A percentile compares a stretch with the other conserved stretches of the same genome.
These are phyloP conservation scores for Unio pictorum DNA, from an alignment of 2,888 invertebrate species.

Conservation along the genomic window DNA sequence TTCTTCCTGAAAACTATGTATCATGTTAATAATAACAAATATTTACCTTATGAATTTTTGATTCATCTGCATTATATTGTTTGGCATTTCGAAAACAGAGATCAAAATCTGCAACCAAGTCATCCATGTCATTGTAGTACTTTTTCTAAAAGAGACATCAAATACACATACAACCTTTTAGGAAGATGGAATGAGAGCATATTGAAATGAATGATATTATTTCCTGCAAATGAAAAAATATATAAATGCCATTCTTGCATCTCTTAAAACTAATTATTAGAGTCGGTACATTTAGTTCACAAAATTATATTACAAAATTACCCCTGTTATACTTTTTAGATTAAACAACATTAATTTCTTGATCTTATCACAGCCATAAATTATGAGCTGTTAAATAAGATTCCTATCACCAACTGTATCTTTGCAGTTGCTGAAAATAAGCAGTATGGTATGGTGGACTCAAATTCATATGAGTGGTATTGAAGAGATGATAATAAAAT, in stretches of 20 bases:
- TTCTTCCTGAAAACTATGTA: background rate
- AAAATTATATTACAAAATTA: too few species aligned
- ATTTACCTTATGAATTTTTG: slow-evolving; percentile 84
- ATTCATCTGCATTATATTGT: slow-evolving; percentile 86
- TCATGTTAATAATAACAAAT: background rate
- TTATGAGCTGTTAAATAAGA: too few species aligned
- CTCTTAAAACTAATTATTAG: too few species aligned
- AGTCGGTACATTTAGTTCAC: too few species aligned
- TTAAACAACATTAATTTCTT: too few species aligned
- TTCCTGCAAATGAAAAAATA: background rate
- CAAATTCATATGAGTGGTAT: too few species aligned
- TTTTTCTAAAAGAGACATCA: slow-evolving; percentile 38
- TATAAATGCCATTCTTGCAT: background rate
- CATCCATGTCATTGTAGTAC: slow-evolving; percentile 71
- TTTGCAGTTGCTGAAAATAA: too few species aligned
- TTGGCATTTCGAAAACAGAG: slow-evolving; percentile 98
- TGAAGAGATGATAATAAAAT: too few species aligned
- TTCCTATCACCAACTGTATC: too few species aligned
- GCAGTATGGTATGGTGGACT: too few species aligned
- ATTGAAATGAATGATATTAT: background rate
- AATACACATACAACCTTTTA: background rate
- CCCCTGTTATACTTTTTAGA: too few species aligned
- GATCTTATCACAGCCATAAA: too few species aligned
- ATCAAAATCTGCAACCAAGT: slow-evolving; percentile 94
- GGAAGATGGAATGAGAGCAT: background rate